A percentile compares a stretch with the other conserved stretches of the same genome.
Evolutionary conservation across 2,113 vertebrate genomes (phyloP).

Genomic region (Grus americana): DNA sequence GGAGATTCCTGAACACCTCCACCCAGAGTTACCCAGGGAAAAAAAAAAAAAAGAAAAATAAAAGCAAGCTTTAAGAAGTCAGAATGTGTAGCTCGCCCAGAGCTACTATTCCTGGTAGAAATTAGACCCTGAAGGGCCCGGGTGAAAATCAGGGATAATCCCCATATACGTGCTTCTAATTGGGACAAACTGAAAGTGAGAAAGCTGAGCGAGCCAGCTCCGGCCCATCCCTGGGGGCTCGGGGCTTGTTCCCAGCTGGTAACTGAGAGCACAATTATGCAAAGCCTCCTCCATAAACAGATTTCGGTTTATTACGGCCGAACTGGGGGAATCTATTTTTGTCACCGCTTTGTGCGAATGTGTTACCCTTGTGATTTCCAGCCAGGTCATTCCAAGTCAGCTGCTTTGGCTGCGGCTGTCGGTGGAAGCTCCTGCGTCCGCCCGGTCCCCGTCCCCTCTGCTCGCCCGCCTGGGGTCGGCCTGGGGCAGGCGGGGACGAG

Average conservation of each 20-base stretch:
- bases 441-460: background rate
- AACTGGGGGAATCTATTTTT: slow-evolving; percentile 45
- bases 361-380: slow-evolving; percentile 33
- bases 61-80: background rate
- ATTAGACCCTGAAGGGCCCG: background rate
- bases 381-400: slow-evolving; percentile 48
- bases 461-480: background rate
- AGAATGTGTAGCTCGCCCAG: background rate
- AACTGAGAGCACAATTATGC: background rate
- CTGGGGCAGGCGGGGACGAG: background rate
- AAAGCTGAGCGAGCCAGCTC: background rate
- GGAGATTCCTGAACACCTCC: background rate
- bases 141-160: slow-evolving; percentile 65
- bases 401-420: background rate
- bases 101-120: slow-evolving; percentile 33
- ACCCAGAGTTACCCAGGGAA: background rate
- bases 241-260: background rate
- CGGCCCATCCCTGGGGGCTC: background rate
- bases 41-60: background rate
- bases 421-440: background rate
- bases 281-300: slow-evolving; percentile 42
- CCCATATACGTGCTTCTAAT: slow-evolving; percentile 37
- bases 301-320: background rate
- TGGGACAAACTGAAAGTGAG: slow-evolving; percentile 29
- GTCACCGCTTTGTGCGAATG: background rate